A percentile compares a stretch with the other conserved stretches of the same genome.
phyloP scores from a whole-genome alignment of 2,113 vertebrate genomes.

The Arenaria interpres region DNA sequence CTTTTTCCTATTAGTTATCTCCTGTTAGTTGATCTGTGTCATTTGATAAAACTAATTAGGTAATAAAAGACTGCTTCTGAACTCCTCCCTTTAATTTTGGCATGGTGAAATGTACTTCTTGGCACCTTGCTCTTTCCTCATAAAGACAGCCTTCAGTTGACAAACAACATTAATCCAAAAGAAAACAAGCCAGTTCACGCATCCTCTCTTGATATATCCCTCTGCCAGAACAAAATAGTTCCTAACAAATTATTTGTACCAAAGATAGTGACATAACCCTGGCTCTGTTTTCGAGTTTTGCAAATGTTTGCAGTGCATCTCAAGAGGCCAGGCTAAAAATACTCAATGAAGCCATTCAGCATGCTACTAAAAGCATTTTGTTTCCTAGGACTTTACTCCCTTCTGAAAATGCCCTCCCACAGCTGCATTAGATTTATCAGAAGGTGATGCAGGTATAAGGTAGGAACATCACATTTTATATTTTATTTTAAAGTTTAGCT shows the following conservation, averaged over 20 bases:
- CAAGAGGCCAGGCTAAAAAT: slow-evolving; percentile 54
- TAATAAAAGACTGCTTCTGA: slow-evolving; percentile 55
- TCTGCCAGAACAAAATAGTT: slow-evolving; percentile 52
- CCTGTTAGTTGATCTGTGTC: slow-evolving; percentile 52
- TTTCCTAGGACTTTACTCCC: slow-evolving; percentile 37
- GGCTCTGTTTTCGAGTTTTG: slow-evolving; percentile 35
- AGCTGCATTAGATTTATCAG: slow-evolving; percentile 13
- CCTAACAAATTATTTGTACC: slow-evolving; percentile 61
- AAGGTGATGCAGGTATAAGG: slow-evolving; percentile 5
- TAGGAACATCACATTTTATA: not conserved
- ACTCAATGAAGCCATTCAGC: slow-evolving; percentile 64
- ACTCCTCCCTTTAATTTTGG: slow-evolving; percentile 60
- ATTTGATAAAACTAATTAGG: slow-evolving; percentile 67
- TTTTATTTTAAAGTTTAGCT: not conserved
- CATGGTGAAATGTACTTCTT: slow-evolving; percentile 41
- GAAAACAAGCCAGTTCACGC: slow-evolving; percentile 44
- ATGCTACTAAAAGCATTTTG: slow-evolving; percentile 53
- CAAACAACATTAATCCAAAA: slow-evolving; percentile 54
- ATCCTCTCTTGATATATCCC: slow-evolving; percentile 32
- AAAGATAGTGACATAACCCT: slow-evolving; percentile 58
- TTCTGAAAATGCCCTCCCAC: slow-evolving; percentile 21
- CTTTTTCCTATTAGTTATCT: slow-evolving; percentile 60
- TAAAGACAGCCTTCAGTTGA: slow-evolving; percentile 47
- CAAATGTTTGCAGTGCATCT: slow-evolving; percentile 61
- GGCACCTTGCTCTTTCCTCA: slow-evolving; percentile 10